Evolutionary conservation across 2,888 invertebrate genomes (phyloP).

Genomic region (Parnassius orleans): DNA sequence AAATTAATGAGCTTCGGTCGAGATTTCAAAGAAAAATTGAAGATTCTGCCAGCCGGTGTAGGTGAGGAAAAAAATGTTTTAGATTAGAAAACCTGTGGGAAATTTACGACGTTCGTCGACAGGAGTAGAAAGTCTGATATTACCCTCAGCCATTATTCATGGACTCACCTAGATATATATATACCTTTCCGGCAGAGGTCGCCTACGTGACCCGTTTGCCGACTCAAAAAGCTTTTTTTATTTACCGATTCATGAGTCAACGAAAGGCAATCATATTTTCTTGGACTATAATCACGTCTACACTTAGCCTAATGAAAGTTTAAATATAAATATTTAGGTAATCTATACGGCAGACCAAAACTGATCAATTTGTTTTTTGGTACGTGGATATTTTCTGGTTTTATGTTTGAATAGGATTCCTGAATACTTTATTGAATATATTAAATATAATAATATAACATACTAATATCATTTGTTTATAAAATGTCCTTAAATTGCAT

Average conservation of each 20-base stretch:
- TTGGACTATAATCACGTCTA: slow-evolving; percentile 22
- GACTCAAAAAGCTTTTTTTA: slow-evolving; percentile 23
- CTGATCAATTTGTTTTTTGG: too few relatives aligned
- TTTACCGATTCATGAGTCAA: slow-evolving; percentile 24
- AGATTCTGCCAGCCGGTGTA: slow-evolving; percentile 21
- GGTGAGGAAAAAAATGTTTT: slow-evolving; percentile 25
- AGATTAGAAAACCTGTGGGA: slow-evolving; percentile 32
- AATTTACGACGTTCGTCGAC: slow-evolving; percentile 30
- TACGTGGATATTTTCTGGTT: too few relatives aligned
- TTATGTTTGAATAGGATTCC: too few relatives aligned
- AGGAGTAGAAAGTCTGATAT: slow-evolving; percentile 30
- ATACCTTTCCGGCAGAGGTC: slow-evolving; percentile 40
- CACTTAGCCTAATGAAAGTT: slow-evolving; percentile 20
- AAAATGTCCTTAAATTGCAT: too few relatives aligned
- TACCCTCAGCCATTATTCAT: slow-evolving; percentile 40
- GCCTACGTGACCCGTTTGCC: slow-evolving; percentile 41
- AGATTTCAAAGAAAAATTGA: slow-evolving; percentile 26
- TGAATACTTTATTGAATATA: too few relatives aligned
- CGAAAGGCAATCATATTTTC: slow-evolving; percentile 22
- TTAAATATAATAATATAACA: too few relatives aligned
- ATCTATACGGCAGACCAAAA: too few relatives aligned
- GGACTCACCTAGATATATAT: slow-evolving; percentile 41
- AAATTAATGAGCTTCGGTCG: slow-evolving; percentile 31
- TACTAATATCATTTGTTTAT: too few relatives aligned
- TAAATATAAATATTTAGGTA: slow-evolving; percentile 1